These are phyloP conservation scores for Tipula helvola DNA, from an alignment of 2,888 invertebrate species.

Conservation along the genomic window DNA sequence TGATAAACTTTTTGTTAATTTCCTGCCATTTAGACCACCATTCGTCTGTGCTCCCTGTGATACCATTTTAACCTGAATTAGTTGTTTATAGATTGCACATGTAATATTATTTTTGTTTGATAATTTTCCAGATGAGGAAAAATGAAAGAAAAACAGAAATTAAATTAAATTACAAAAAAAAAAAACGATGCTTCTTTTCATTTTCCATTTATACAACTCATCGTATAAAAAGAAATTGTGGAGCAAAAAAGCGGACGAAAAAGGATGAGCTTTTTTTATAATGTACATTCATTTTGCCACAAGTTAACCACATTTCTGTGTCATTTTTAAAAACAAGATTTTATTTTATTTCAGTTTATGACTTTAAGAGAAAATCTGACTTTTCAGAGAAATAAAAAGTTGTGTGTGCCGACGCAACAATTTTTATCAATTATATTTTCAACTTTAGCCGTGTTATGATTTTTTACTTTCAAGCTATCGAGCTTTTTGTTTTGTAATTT, in stretches of 20 bases:
- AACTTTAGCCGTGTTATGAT: not conserved
- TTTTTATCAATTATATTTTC: not conserved
- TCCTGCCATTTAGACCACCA: conserved; percentile 59
- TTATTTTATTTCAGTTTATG: not conserved
- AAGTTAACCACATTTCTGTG: not conserved
- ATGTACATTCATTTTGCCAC: not conserved
- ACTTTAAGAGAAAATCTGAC: not conserved
- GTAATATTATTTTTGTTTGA: not conserved
- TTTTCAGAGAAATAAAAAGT: not conserved
- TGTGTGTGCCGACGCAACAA: not conserved
- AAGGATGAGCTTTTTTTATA: not conserved
- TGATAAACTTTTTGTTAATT: conserved; percentile 71
- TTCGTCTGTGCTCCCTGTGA: conserved; percentile 86
- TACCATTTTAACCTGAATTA: conserved; percentile 63
- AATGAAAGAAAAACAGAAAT: not conserved
- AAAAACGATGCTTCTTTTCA: not conserved
- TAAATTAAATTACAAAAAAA: not conserved
- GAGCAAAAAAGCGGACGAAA: not conserved
- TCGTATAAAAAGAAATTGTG: not conserved
- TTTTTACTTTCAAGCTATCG: not conserved
- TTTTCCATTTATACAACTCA: not conserved
- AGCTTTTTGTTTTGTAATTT: not conserved
- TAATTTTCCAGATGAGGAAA: not conserved
- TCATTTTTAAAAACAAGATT: not conserved
- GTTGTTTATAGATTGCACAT: not conserved